Conservation (phyloP, 2,888 invertebrate species). For the Drosophila limbata region DNA sequence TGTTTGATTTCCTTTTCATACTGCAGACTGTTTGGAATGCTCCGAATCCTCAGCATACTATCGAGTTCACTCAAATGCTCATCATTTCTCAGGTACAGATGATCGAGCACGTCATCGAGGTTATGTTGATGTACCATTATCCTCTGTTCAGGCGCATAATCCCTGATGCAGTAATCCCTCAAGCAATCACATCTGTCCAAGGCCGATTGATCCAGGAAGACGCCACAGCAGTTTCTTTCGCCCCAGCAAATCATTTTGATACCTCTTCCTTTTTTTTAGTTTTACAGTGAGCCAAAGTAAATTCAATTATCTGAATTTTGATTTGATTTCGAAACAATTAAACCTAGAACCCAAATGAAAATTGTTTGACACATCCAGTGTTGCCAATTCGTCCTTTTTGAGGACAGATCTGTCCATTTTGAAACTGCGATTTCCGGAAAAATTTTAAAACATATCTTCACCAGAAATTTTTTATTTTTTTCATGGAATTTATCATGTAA, state of each 20-base stretch:
- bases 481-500: too few species aligned
- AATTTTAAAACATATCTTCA: too few species aligned
- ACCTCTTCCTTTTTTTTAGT: not conserved
- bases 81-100: rapidly evolving
- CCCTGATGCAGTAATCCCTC: slow-evolving; percentile 44
- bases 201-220: slow-evolving; percentile 25
- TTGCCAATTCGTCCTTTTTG: too few species aligned
- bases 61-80: slow-evolving; percentile 21
- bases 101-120: not conserved
- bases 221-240: slow-evolving; percentile 36
- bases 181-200: slow-evolving; percentile 44
- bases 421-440: too few species aligned
- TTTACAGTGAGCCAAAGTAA: not conserved
- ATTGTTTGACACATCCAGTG: slow-evolving; percentile 1
- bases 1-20: slow-evolving; percentile 25
- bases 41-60: slow-evolving; percentile 31
- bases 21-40: not conserved
- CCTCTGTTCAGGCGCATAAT: slow-evolving; percentile 22
- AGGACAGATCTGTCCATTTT: too few species aligned
- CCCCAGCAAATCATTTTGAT: slow-evolving; percentile 62
- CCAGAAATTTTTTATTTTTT: too few species aligned
- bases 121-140: slow-evolving; percentile 2
- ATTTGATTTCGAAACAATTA: not conserved
- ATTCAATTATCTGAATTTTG: slow-evolving; percentile 3
- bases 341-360: not conserved